Evolutionary conservation across 1,140 invertebrate species (phyloP).

Genomic region (Cephus cinctus): DNA sequence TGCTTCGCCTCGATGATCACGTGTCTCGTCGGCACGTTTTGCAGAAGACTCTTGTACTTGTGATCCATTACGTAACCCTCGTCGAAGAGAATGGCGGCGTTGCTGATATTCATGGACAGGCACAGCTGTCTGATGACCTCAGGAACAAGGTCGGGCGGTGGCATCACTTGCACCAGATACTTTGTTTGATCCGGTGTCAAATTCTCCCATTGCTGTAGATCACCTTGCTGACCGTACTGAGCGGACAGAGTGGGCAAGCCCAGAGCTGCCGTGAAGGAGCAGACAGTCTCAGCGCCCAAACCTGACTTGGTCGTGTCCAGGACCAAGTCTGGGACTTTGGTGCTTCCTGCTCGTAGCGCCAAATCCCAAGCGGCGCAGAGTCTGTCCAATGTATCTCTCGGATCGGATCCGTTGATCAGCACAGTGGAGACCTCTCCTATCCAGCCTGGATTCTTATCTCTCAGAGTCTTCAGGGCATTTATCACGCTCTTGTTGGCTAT

Average conservation of each 20-base stretch:
- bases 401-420: slow-evolving; percentile 34
- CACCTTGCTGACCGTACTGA: slow-evolving; percentile 79
- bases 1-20: slow-evolving; percentile 70
- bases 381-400: slow-evolving; percentile 25
- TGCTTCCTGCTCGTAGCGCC: slow-evolving; percentile 28
- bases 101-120: slow-evolving; percentile 79
- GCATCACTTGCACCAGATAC: slow-evolving; percentile 66
- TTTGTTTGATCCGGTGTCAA: slow-evolving; percentile 66
- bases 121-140: slow-evolving; percentile 80
- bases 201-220: slow-evolving; percentile 76
- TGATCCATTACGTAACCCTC: slow-evolving; percentile 87
- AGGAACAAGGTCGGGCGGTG: slow-evolving; percentile 79
- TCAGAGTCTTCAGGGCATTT: slow-evolving; percentile 34
- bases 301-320: slow-evolving; percentile 78
- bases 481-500: slow-evolving; percentile 41
- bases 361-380: slow-evolving; percentile 42
- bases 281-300: slow-evolving; percentile 76
- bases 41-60: slow-evolving; percentile 85
- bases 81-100: slow-evolving; percentile 89
- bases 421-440: slow-evolving; percentile 36
- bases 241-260: slow-evolving; percentile 79
- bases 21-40: slow-evolving; percentile 85
- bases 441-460: slow-evolving; percentile 29
- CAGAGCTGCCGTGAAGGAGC: slow-evolving; percentile 75
- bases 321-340: slow-evolving; percentile 72